phyloP scores from a whole-genome alignment of 2,888 invertebrate species.

The Ectobius pallidus region DNA sequence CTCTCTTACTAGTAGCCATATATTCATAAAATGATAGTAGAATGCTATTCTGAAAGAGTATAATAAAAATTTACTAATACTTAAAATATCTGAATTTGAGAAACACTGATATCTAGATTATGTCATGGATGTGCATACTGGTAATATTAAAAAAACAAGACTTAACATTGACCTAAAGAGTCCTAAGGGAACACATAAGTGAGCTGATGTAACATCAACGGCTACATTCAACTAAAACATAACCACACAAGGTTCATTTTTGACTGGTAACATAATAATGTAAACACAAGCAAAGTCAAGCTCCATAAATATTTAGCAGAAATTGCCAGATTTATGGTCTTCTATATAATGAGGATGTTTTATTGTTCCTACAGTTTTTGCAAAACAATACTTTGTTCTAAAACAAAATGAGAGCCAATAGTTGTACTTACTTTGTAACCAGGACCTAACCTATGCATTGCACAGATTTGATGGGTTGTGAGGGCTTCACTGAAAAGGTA shows the following conservation, averaged over 20 bases:
- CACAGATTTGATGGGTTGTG: constrained; percentile 96
- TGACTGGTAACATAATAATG: not conserved
- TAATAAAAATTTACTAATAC: no score
- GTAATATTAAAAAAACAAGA: not conserved
- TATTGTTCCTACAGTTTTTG: no score
- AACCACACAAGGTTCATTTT: not conserved
- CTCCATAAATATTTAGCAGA: not conserved
- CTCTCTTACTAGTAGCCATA: no score
- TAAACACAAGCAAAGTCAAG: not conserved
- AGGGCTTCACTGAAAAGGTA: constrained; percentile 98
- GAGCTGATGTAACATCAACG: no score
- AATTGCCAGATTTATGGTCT: not conserved
- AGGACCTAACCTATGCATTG: constrained; percentile 97
- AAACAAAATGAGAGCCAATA: not conserved
- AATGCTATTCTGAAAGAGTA: no score
- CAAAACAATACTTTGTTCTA: no score
- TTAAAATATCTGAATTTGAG: not conserved
- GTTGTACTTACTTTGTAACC: constrained; percentile 86
- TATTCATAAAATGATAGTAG: no score
- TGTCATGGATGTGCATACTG: not conserved
- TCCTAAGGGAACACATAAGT: not conserved
- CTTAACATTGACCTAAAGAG: not conserved
- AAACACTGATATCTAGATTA: not conserved
- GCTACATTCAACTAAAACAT: not conserved
- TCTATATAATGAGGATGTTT: not conserved